phyloP scores from a whole-genome alignment of 2,113 vertebrate species.

The Chitala chitala region DNA sequence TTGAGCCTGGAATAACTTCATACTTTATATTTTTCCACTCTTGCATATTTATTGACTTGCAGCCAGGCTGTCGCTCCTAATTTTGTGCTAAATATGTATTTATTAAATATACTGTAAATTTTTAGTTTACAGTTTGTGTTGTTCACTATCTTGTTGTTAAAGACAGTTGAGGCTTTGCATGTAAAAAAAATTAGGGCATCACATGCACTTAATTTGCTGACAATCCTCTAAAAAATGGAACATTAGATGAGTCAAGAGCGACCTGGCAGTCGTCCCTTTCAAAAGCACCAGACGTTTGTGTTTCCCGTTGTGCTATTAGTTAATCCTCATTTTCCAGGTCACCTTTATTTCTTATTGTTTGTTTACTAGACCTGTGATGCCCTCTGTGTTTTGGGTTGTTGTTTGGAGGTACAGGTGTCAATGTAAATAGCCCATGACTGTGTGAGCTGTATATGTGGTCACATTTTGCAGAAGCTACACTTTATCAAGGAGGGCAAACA shows the following conservation, averaged over 20 bases:
- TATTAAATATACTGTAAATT: neutral
- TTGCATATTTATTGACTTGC: neutral
- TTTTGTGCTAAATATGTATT: neutral
- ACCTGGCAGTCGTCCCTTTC: neutral
- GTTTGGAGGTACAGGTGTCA: neutral
- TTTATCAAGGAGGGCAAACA: neutral
- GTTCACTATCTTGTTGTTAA: neutral
- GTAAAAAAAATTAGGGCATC: slow-evolving; percentile 3
- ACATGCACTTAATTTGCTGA: neutral
- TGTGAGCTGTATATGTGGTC: neutral
- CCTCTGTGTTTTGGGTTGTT: neutral
- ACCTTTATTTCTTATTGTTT: neutral
- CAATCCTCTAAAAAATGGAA: neutral
- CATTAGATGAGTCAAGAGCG: slow-evolving; percentile 1
- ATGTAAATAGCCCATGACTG: neutral
- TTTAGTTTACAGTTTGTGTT: neutral
- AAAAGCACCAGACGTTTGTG: neutral
- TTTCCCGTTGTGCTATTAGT: neutral
- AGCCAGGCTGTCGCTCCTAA: neutral
- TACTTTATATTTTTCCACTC: neutral
- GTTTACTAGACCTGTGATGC: neutral
- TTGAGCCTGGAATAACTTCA: neutral
- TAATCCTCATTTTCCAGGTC: neutral
- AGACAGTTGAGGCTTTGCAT: neutral
- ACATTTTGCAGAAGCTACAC: neutral